phyloP scores from a whole-genome alignment of 1,140 invertebrate genomes.

The Calephelis virginiensis region DNA sequence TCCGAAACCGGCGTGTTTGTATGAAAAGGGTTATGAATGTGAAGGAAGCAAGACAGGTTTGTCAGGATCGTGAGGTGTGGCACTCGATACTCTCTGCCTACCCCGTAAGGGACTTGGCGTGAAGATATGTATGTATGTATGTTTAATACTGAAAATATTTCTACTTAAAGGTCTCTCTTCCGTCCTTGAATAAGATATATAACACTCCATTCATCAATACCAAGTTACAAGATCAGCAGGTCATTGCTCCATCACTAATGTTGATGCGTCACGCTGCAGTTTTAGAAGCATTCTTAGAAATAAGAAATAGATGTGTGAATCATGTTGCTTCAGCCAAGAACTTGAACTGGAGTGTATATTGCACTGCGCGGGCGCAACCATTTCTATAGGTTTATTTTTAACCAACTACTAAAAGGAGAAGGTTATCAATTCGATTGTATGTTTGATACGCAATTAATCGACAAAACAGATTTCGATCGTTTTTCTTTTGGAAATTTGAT shows the following conservation, averaged over 20 bases:
- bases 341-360: slow-evolving; percentile 27
- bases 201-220: slow-evolving; percentile 15
- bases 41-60: no score
- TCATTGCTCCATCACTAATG: slow-evolving; percentile 50
- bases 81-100: no score
- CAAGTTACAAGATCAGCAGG: slow-evolving; percentile 45
- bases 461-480: no score
- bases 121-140: no score
- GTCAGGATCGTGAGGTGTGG: no score
- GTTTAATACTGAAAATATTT: neutral
- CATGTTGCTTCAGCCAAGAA: slow-evolving; percentile 59
- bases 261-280: slow-evolving; percentile 66
- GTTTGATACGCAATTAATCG: no score
- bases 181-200: slow-evolving; percentile 17
- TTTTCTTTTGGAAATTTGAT: no score
- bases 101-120: no score
- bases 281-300: slow-evolving; percentile 73
- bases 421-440: no score
- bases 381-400: neutral
- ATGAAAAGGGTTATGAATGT: no score
- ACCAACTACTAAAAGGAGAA: no score
- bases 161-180: neutral
- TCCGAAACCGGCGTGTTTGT: no score
- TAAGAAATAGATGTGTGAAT: slow-evolving; percentile 70
- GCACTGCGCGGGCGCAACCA: neutral